A percentile compares a stretch with the other conserved stretches of the same genome.
Evolutionary conservation across 2,113 vertebrate species (phyloP).

Genomic region (Kryptolebias marmoratus): DNA sequence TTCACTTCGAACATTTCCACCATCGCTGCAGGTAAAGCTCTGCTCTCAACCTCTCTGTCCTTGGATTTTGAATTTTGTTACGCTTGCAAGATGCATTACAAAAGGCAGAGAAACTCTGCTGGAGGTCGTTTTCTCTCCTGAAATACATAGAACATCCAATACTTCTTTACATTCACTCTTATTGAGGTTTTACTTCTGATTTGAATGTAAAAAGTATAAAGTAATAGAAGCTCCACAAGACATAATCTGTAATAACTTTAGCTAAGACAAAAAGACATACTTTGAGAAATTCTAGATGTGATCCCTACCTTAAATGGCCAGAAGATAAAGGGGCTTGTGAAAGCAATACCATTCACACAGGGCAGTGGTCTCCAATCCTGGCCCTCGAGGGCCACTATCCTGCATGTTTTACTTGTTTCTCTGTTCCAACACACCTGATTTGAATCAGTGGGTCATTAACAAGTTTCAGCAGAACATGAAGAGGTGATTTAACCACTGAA

Average conservation of each 20-base stretch:
- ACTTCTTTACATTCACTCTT: slow-evolving; percentile 9
- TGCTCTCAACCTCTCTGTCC: slow-evolving; percentile 23
- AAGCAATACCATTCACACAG: no score
- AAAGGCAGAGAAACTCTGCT: slow-evolving; percentile 36
- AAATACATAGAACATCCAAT: slow-evolving; percentile 28
- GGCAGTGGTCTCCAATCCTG: no score
- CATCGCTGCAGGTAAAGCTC: slow-evolving; percentile 24
- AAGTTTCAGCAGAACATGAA: no score
- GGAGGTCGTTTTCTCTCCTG: slow-evolving; percentile 20
- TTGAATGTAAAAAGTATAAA: slow-evolving; percentile 2
- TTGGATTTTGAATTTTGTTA: slow-evolving; percentile 21
- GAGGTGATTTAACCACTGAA: no score
- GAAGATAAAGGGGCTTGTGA: no score
- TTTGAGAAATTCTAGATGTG: no score
- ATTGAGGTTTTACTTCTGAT: slow-evolving; percentile 10
- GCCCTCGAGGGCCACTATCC: no score
- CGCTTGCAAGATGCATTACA: slow-evolving; percentile 25
- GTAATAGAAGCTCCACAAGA: background rate
- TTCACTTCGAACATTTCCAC: background rate
- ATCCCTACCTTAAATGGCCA: no score
- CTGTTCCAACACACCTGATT: no score
- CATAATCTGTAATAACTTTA: slow-evolving; percentile 14
- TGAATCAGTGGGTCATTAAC: no score
- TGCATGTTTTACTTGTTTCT: no score
- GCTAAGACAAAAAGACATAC: no score